phyloP scores from a whole-genome alignment of 2,797 vertebrate genomes.

The Onychomys leucogaster region DNA sequence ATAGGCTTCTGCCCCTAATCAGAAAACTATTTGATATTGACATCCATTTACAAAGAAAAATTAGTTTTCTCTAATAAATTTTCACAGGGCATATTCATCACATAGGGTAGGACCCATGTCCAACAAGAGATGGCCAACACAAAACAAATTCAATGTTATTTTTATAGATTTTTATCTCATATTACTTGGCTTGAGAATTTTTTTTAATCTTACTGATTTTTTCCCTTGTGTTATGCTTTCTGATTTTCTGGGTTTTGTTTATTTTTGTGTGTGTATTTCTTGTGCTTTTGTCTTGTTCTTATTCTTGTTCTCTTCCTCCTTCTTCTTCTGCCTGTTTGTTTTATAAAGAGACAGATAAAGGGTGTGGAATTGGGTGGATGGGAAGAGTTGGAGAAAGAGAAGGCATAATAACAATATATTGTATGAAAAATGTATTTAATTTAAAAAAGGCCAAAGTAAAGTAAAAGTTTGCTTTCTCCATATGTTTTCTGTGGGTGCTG shows the following conservation, averaged over 20 bases:
- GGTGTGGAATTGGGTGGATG: neutral
- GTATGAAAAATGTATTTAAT: neutral
- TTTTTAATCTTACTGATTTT: neutral
- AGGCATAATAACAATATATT: neutral
- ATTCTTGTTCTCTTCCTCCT: neutral
- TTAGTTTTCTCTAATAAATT: neutral
- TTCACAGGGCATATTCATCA: neutral
- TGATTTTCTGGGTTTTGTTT: neutral
- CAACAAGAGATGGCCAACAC: neutral
- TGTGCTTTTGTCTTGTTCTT: neutral
- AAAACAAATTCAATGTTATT: neutral
- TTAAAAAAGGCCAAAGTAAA: slow-evolving; percentile 19
- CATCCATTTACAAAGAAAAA: neutral
- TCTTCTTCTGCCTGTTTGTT: neutral
- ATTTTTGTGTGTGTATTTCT: neutral
- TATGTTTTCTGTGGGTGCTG: slow-evolving; percentile 90
- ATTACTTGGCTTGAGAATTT: neutral
- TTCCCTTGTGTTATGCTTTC: neutral
- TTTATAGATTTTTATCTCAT: neutral
- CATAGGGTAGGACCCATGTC: neutral
- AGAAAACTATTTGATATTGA: neutral
- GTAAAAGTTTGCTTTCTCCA: neutral
- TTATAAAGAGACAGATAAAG: neutral
- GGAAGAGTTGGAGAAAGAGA: neutral
- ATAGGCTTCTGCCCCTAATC: neutral